phyloP scores from a whole-genome alignment of 2,113 vertebrate species.

The human region DNA sequence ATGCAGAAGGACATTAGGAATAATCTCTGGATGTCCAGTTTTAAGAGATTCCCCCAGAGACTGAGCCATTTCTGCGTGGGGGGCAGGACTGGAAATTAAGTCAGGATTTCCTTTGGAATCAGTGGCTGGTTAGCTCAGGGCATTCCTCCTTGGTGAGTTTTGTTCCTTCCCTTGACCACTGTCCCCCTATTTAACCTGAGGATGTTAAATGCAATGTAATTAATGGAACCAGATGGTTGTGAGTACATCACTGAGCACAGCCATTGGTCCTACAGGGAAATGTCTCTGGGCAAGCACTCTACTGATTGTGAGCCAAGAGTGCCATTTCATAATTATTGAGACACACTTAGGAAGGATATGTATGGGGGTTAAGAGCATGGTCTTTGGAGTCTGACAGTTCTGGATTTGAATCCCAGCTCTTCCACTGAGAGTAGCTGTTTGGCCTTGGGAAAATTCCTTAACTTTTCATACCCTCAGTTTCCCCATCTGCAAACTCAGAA shows the following conservation, averaged over 20 bases:
- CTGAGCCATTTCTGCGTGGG: background rate
- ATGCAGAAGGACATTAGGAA: rapidly evolving
- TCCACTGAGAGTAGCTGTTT: background rate
- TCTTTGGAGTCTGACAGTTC: background rate
- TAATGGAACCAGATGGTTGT: background rate
- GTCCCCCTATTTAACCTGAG: background rate
- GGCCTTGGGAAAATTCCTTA: background rate
- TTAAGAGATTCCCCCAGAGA: background rate
- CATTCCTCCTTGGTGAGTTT: background rate
- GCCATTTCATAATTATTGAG: background rate
- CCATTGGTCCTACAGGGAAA: background rate
- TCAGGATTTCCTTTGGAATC: background rate
- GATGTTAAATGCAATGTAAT: background rate
- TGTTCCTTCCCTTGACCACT: background rate
- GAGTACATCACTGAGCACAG: background rate
- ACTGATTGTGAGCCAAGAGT: background rate
- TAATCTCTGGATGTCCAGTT: background rate
- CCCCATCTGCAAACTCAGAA: background rate
- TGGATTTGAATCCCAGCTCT: background rate
- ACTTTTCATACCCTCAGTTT: background rate
- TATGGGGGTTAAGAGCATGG: background rate
- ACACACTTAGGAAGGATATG: background rate
- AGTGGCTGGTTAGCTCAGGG: background rate
- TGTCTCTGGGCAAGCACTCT: background rate
- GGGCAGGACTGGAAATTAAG: background rate